Percentiles rank a stretch among this genome's conserved stretches.
These are phyloP conservation scores for Caenorhabditis sinica DNA, from an alignment of 2,888 invertebrate species.

Conservation along the genomic window DNA sequence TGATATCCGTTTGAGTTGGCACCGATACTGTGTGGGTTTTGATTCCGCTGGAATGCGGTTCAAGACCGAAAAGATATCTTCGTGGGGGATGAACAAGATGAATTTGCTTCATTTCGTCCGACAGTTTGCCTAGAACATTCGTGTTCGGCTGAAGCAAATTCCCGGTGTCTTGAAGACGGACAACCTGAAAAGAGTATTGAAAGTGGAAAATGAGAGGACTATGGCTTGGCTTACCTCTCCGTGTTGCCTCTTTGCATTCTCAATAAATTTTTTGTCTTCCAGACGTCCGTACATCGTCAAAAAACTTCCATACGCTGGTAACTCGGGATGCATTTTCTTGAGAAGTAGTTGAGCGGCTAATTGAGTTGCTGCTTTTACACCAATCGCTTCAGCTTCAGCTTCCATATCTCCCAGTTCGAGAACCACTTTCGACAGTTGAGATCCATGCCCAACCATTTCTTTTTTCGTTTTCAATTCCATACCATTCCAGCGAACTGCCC, in stretches of 20 bases:
- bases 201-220: not conserved
- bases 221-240: constrained; percentile 54
- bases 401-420: constrained; percentile 87
- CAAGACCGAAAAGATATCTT: constrained; percentile 45
- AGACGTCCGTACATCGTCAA: constrained; percentile 91
- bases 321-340: constrained; percentile 91
- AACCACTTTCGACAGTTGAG: constrained; percentile 40
- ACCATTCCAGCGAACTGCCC: constrained; percentile 63
- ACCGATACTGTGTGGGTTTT: not conserved
- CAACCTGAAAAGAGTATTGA: constrained; percentile 54
- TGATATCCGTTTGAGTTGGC: not conserved
- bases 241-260: constrained; percentile 62
- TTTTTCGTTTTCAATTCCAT: constrained; percentile 36
- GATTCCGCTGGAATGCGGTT: not conserved
- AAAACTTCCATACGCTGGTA: constrained; percentile 93
- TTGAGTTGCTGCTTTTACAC: constrained; percentile 97
- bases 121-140: constrained; percentile 92
- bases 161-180: constrained; percentile 65
- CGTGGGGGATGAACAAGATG: constrained; percentile 19
- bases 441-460: constrained; percentile 50
- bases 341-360: constrained; percentile 95
- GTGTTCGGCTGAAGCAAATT: constrained; percentile 88
- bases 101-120: constrained; percentile 88
- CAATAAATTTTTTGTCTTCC: constrained; percentile 87
- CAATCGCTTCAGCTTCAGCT: constrained; percentile 89